A percentile compares a stretch with the other conserved stretches of the same genome.
These are phyloP conservation scores for Gadus chalcogrammus DNA, from an alignment of 2,113 vertebrate genomes.

Conservation along the genomic window DNA sequence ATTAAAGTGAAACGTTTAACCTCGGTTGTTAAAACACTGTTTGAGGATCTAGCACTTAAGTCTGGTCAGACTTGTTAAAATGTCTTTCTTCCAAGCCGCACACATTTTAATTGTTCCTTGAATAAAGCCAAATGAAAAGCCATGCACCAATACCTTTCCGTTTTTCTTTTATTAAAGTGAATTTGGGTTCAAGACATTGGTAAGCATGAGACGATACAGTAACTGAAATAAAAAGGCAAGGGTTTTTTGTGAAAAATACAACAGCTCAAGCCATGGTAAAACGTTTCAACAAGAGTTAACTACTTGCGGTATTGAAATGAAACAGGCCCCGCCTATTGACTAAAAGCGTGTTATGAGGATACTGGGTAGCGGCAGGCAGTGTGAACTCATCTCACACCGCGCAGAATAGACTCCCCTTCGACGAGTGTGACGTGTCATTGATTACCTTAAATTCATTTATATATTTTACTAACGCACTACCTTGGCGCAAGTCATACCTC, in stretches of 20 bases:
- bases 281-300: slow-evolving; percentile 19
- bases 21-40: too few relatives aligned
- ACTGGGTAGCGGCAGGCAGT: slow-evolving; percentile 12
- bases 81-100: too few relatives aligned
- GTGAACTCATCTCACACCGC: background rate
- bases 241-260: slow-evolving; percentile 16
- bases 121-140: slow-evolving; percentile 6
- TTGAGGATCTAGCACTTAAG: too few relatives aligned
- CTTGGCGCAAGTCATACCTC: background rate
- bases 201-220: slow-evolving; percentile 41
- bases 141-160: too few relatives aligned
- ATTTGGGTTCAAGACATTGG: slow-evolving; percentile 32
- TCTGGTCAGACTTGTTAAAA: too few relatives aligned
- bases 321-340: slow-evolving; percentile 18
- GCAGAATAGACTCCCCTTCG: background rate
- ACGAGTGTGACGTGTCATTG: background rate
- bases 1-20: too few relatives aligned
- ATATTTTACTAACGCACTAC: background rate
- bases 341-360: slow-evolving; percentile 14
- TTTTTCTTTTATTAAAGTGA: slow-evolving; percentile 57
- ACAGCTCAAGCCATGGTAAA: slow-evolving; percentile 36
- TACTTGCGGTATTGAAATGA: slow-evolving; percentile 28
- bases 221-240: slow-evolving; percentile 51
- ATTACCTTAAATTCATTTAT: background rate
- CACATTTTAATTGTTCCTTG: too few relatives aligned